These are phyloP conservation scores for Sinocyclocheilus anshuiensis DNA, from an alignment of 2,113 vertebrate species.

Conservation along the genomic window DNA sequence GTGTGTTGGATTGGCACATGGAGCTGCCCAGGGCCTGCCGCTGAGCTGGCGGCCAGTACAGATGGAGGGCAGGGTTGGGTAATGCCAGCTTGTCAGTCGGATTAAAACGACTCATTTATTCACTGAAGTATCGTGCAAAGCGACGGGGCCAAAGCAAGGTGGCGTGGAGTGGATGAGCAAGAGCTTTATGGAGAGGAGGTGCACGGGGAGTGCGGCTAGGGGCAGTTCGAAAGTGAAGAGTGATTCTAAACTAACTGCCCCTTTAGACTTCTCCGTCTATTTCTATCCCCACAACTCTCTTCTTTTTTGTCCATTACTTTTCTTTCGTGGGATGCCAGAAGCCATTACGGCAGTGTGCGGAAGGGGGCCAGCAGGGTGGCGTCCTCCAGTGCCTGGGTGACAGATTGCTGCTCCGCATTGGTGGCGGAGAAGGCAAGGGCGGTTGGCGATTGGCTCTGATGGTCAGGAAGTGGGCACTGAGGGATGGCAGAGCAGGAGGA, in stretches of 20 bases:
- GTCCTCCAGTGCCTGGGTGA: constrained; percentile 91
- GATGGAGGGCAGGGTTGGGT: constrained; percentile 98
- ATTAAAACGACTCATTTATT: constrained; percentile 99
- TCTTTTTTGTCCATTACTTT: constrained; percentile 69
- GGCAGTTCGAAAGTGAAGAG: constrained; percentile 73
- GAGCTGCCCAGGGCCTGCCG: constrained; percentile 80
- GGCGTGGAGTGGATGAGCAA: constrained; percentile 70
- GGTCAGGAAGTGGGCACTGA: constrained; percentile 91
- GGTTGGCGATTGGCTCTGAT: constrained; percentile 90
- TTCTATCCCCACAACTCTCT: constrained; percentile 72
- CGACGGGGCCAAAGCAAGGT: constrained; percentile 87
- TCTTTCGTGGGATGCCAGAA: constrained; percentile 89
- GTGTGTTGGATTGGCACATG: constrained; percentile 82
- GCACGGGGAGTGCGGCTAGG: constrained; percentile 51
- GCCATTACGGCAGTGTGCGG: constrained; percentile 96
- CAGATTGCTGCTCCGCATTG: constrained; percentile 96
- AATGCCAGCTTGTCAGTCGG: constrained; percentile 99
- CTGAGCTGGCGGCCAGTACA: constrained; percentile 88
- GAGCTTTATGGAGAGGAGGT: constrained; percentile 60
- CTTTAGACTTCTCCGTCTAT: constrained; percentile 57
- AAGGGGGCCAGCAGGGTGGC: constrained; percentile 94
- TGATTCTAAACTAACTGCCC: constrained; percentile 64
- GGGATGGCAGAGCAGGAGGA: constrained; percentile 66
- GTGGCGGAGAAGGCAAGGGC: constrained; percentile 86
- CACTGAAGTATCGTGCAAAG: constrained; percentile 97